phyloP scores from a whole-genome alignment of 2,888 invertebrate species.

The Melieria omissa region DNA sequence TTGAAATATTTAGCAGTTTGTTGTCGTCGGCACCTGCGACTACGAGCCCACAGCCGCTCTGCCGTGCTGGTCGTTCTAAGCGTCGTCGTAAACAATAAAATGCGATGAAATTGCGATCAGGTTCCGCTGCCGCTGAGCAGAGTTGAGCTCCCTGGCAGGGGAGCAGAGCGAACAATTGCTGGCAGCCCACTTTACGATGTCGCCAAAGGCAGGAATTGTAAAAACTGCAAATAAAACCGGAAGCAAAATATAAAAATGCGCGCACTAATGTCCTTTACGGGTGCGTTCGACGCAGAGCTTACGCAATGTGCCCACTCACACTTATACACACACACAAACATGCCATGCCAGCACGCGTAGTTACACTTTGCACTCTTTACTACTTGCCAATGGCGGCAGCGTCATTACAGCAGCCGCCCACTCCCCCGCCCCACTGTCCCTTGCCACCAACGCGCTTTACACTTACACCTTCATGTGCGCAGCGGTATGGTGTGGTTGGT shows the following conservation, averaged over 20 bases:
- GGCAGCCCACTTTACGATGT: conserved; percentile 13
- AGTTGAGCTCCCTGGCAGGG: too few relatives aligned
- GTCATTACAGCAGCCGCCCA: background rate
- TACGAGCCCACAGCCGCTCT: background rate
- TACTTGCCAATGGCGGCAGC: background rate
- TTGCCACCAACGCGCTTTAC: too few relatives aligned
- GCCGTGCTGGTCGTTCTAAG: background rate
- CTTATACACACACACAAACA: background rate
- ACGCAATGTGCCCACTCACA: background rate
- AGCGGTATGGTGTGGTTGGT: conserved; percentile 16
- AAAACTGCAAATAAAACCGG: conserved; percentile 39
- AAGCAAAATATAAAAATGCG: background rate
- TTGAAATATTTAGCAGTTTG: too few relatives aligned
- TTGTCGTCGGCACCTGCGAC: background rate
- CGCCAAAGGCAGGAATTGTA: conserved; percentile 33
- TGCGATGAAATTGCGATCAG: conserved; percentile 12
- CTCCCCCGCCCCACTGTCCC: background rate
- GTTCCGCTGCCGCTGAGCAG: background rate
- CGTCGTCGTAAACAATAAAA: background rate
- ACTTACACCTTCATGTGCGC: background rate
- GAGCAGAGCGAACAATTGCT: too few relatives aligned
- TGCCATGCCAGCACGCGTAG: background rate
- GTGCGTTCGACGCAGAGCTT: conserved; percentile 31
- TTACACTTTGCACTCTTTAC: background rate
- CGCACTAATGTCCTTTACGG: conserved; percentile 44